phyloP scores from a whole-genome alignment of 2,888 invertebrate genomes.

The Cataglyphis livida region DNA sequence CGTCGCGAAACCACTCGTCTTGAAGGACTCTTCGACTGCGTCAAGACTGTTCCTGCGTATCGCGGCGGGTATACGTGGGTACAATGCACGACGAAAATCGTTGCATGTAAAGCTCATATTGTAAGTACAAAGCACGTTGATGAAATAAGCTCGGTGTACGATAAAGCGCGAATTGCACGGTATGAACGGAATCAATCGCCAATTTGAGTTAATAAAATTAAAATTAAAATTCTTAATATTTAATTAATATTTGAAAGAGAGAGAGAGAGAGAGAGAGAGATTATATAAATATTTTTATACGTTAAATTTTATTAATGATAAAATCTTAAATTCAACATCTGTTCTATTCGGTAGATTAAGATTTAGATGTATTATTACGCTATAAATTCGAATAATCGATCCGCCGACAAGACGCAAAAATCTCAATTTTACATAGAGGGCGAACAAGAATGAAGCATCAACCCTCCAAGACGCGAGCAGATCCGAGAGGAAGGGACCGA shows the following conservation, averaged over 20 bases:
- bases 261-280: not conserved
- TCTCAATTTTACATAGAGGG: constrained; percentile 17
- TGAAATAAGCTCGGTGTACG: constrained; percentile 20
- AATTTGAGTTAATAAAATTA: too few species aligned
- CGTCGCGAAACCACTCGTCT: constrained; percentile 66
- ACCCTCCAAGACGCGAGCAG: constrained; percentile 51
- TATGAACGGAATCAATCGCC: not conserved
- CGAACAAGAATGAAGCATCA: constrained; percentile 53
- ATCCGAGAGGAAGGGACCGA: not conserved
- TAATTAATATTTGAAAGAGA: not conserved
- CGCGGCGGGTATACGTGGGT: not conserved
- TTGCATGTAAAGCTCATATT: constrained; percentile 8
- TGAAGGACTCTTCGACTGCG: constrained; percentile 53
- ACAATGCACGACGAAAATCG: constrained; percentile 22
- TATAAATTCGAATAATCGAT: constrained; percentile 3
- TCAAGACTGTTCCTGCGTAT: constrained; percentile 11
- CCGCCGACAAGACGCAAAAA: not conserved
- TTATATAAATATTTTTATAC: not conserved
- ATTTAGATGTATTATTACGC: not conserved
- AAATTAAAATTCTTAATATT: not conserved
- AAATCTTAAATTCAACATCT: not conserved
- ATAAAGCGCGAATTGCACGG: not conserved
- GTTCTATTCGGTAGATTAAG: not conserved
- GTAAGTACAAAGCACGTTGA: constrained; percentile 24
- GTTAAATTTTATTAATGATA: not conserved